Evolutionary conservation across 1,140 invertebrate genomes (phyloP), one percentile per base, ranked within the genome.

Genomic region (Drosophila funebris): DNA sequence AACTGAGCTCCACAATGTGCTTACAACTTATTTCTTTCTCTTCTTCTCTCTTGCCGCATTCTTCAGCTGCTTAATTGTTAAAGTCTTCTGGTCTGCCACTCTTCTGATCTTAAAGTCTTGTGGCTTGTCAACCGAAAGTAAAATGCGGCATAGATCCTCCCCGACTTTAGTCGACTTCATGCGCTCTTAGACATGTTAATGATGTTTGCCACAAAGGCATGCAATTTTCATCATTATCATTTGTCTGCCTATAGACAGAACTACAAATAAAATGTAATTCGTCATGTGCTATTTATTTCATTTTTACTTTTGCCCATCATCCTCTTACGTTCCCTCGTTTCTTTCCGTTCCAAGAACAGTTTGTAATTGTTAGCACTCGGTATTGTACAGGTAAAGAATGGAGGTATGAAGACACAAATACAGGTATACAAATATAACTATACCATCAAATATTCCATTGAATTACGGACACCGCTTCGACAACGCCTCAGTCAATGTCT

Each of bases 131-230:
- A 71, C 74, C 27, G 75, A 87, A 88, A 87, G 82, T 87, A 88
- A 88, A 83, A 88, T 46, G 62, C 44, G 78, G 74, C 67, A 71
- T 67, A 77, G 46, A 76, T 76, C 50, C 58, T 68, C 61, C 41
- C 29, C 20, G 33, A 20, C 43, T 44, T 37, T 11, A 53, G 14
- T n/a, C 29, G n/a, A 46, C 50, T 82, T 88, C 73, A 70, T 87
- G 83, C 83, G 57, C 57, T 78, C 76, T 67, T 83, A 76, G 83
- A 79, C 83, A 83, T 83, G 79, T 87, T 87, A 88, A 87, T 88
- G 69, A 83, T 66, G 58, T 72, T 16, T 31, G 46, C 13, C 73
- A 64, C 46, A 50, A 43, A 72, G 82, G 81, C 82, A 77, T 82
- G 78, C 78, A 75, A 78, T 66, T 81, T 76, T 43, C 68, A 60